Conservation (phyloP, 1,140 invertebrate genomes). For the Drosophila pallidifrons region DNA sequence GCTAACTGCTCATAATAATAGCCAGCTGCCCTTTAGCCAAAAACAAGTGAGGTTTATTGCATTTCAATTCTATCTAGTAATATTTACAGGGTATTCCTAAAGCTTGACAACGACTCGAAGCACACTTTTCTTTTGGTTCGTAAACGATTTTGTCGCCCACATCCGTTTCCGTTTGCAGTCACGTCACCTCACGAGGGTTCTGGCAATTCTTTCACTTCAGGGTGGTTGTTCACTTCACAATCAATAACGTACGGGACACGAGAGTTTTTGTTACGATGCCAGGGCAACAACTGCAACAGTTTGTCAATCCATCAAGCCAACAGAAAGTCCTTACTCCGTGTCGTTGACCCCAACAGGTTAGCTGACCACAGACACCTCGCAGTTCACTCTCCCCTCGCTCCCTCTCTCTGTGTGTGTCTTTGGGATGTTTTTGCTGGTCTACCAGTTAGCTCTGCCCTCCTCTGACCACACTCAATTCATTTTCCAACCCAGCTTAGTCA, state of each 20-base stretch:
- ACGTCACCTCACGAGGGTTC: constrained; percentile 29
- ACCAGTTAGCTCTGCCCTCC: neutral
- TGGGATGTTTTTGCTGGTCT: constrained; percentile 3
- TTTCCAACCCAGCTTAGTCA: constrained; percentile 11
- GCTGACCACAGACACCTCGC: constrained; percentile 43
- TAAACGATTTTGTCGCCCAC: constrained; percentile 51
- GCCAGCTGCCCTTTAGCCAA: constrained; percentile 20
- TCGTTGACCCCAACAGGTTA: constrained; percentile 38
- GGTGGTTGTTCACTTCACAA: constrained; percentile 36
- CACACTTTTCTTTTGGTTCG: constrained; percentile 1
- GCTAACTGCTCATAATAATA: constrained; percentile 48
- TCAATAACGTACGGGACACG: constrained; percentile 42
- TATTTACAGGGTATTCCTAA: constrained; percentile 10
- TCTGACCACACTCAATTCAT: constrained; percentile 9
- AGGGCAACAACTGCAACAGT: constrained; percentile 51
- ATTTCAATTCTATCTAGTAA: neutral
- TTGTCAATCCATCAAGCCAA: constrained; percentile 57
- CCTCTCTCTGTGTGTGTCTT: neutral
- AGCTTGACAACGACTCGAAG: neutral
- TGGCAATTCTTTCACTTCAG: constrained; percentile 20
- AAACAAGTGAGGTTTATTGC: constrained; percentile 9
- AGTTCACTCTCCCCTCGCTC: neutral
- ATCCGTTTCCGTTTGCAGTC: constrained; percentile 49
- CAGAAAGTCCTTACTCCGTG: constrained; percentile 24
- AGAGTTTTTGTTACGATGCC: constrained; percentile 32